Conservation (phyloP, 1,140 invertebrate genomes). For the Tetramorium alpestre region DNA sequence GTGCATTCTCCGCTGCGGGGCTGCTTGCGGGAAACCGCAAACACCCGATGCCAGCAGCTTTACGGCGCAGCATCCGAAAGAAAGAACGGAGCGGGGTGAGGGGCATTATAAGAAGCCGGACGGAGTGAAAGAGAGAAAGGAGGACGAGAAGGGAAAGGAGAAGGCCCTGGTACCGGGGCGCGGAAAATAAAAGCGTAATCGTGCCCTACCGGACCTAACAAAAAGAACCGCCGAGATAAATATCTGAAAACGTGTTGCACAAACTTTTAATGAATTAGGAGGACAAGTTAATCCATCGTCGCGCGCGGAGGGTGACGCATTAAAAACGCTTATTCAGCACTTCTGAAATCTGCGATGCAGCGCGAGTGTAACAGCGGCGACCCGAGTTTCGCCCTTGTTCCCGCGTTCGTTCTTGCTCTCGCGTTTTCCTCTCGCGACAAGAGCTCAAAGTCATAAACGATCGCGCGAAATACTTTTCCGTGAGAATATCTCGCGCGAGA, state of each 20-base stretch:
- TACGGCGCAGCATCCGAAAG: background rate
- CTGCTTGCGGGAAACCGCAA: conserved; percentile 46
- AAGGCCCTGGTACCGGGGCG: background rate
- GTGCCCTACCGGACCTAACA: conserved; percentile 17
- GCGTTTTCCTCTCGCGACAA: conserved; percentile 1
- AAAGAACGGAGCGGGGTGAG: background rate
- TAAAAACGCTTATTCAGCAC: conserved; percentile 65
- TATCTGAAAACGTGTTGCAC: conserved; percentile 70
- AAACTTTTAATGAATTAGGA: conserved; percentile 78
- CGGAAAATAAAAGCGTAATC: conserved; percentile 67
- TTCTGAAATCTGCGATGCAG: conserved; percentile 4
- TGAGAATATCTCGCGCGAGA: background rate
- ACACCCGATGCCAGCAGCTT: conserved; percentile 34
- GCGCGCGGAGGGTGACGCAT: conserved; percentile 1
- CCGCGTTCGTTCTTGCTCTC: background rate
- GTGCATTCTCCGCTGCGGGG: conserved; percentile 39
- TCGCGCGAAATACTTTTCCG: background rate
- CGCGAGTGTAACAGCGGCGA: conserved; percentile 21
- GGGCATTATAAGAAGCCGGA: background rate
- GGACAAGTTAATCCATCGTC: conserved; percentile 59
- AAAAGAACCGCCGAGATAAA: conserved; percentile 69
- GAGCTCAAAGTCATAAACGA: conserved; percentile 1
- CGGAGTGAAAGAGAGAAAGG: background rate
- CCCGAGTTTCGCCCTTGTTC: background rate
- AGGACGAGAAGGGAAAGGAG: background rate